These are phyloP conservation scores for Hydractinia symbiolongicarpus DNA, from an alignment of 30 jellyfish, hydroid and myxozoan species.

Conservation along the genomic window DNA sequence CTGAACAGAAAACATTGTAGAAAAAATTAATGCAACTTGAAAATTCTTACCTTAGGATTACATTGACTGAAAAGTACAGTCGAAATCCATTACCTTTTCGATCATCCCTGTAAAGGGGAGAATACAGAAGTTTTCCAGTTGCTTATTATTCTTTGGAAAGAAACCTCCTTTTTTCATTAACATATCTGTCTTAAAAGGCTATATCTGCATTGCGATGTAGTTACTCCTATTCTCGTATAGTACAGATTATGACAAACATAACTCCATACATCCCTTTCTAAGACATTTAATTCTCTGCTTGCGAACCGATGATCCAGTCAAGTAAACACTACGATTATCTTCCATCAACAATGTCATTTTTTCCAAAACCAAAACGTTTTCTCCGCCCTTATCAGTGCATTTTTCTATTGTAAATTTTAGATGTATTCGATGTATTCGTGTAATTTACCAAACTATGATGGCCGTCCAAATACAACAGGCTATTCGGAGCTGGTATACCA, in stretches of 20 bases:
- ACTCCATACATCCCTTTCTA: no score
- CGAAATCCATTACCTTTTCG: no score
- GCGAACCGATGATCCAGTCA: conserved; percentile 29
- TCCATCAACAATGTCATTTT: conserved; percentile 28
- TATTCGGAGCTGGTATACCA: conserved; percentile 37
- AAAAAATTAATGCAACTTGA: no score
- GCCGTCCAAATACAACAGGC: conserved; percentile 55
- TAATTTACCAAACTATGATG: conserved; percentile 42
- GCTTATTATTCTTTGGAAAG: no score
- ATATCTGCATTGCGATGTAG: no score
- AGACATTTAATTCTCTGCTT: conserved; percentile 29
- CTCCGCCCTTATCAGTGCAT: conserved; percentile 43
- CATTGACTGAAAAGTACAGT: conserved; percentile 38
- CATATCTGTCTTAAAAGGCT: no score
- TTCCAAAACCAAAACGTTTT: conserved; percentile 32
- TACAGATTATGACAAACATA: conserved; percentile 27
- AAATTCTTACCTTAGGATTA: conserved; percentile 26
- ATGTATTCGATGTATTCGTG: conserved; percentile 43
- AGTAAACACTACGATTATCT: conserved; percentile 13
- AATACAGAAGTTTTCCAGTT: no score
- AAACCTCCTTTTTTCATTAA: no score
- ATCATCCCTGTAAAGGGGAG: no score
- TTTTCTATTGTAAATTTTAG: conserved; percentile 25
- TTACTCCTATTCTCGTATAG: no score
- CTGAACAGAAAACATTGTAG: no score